Base-by-base conservation (phyloP, 2,888 invertebrate genomes). In the Apantesis nais region DNA sequence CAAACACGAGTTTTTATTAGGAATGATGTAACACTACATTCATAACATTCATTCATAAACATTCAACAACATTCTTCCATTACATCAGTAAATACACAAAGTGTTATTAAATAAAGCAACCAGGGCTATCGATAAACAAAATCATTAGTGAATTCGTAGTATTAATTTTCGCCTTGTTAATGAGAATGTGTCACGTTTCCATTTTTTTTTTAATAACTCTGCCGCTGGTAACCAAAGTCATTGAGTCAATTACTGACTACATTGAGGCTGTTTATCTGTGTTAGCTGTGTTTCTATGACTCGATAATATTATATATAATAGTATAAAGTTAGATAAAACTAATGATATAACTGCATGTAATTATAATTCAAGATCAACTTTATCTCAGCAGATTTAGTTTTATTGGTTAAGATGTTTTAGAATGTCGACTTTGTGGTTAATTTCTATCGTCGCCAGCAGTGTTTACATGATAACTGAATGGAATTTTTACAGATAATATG, bases 171-270 rank as follows among this genome's bases (percentile, higher is more conserved):
- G 52, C 7, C 52, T 37, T 39, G 8, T 22, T 25, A 63, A 41
- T 63, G 41, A 62, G 19, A 61, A 37, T 31, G 12, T 19, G 31
- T 58, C 44, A 41, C 44, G 31, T 16, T n/a, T 41, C 31, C 25
- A 16, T 22, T 16, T 25, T 9, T 37, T 58, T 55, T 31, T 58
- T n/a, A 41, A 52, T 31, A 52, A 22, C 12, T n/a, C 37, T 65
- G 29, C 11, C 66, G 25, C 29, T 29, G 31, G 29, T 62, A 62
- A 62, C 37, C 62, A 77, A 77, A 75, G 75, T 72, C 74, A 72
- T 74, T 44, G 52, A 72, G 81, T 79, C 81, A 81, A 76, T 79
- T 81, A 80, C 48, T 73, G 82, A 68, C 78, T 71, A 48, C 66
- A 66, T 74, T 60, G 79, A 79, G 82, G 77, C 82, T 79, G 72